phyloP scores from a whole-genome alignment of 2,113 vertebrate genomes.

The Elaphurus davidianus region DNA sequence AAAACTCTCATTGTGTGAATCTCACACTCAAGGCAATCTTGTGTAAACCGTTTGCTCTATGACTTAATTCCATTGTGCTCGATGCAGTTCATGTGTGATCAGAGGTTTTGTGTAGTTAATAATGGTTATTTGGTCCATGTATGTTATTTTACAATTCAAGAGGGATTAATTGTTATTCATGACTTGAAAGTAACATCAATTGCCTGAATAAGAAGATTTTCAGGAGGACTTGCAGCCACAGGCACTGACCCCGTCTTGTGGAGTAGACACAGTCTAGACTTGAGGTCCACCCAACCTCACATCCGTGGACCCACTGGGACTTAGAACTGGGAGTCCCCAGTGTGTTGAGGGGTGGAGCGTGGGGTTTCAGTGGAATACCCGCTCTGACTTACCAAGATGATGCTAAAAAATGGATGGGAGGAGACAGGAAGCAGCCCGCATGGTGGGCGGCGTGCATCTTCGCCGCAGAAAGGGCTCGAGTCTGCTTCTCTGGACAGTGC shows the following conservation, averaged over 20 bases:
- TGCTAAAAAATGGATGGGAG: background rate
- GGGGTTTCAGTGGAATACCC: too few species aligned
- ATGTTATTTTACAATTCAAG: background rate
- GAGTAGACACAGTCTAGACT: background rate
- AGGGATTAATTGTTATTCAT: background rate
- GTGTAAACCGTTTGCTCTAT: background rate
- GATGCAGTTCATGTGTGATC: background rate
- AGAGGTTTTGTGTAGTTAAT: background rate
- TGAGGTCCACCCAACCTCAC: background rate
- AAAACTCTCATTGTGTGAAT: background rate
- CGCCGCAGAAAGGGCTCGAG: too few species aligned
- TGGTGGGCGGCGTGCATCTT: rapidly evolving
- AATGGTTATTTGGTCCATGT: background rate
- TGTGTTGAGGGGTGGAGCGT: background rate
- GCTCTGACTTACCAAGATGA: rapidly evolving
- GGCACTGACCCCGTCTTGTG: rapidly evolving
- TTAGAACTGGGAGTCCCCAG: background rate
- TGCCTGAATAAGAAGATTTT: background rate
- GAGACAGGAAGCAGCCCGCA: background rate
- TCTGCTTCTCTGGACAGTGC: background rate
- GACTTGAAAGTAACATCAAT: background rate
- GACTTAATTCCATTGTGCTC: background rate
- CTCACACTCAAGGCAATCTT: background rate
- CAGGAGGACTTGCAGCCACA: rapidly evolving
- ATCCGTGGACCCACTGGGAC: background rate